Percentiles rank a stretch among this genome's conserved stretches.
These are phyloP conservation scores for Darevskia nairensis DNA, from an alignment of 2,797 vertebrate species.

Conservation along the genomic window DNA sequence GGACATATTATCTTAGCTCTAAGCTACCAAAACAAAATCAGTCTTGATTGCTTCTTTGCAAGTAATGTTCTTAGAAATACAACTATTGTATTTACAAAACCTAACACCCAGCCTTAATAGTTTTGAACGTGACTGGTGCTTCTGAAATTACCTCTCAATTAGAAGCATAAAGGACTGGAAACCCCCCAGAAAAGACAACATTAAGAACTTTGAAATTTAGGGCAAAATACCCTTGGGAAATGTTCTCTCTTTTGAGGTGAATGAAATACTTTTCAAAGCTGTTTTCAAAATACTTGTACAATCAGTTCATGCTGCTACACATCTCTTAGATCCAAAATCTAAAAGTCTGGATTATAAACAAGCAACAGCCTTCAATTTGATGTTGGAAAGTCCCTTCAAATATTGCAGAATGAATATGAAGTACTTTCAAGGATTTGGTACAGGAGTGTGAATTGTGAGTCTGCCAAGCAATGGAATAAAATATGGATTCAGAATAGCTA, in stretches of 20 bases:
- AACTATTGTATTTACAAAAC: not conserved
- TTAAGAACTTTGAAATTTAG: not conserved
- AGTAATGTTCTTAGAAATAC: not conserved
- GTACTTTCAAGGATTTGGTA: not conserved
- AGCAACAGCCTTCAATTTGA: not conserved
- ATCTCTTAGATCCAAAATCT: not conserved
- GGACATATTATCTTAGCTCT: not conserved
- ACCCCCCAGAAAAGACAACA: not conserved
- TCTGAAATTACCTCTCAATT: not conserved
- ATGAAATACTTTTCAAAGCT: not conserved
- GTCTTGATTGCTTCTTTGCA: not conserved
- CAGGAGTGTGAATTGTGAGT: not conserved
- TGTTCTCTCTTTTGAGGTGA: not conserved
- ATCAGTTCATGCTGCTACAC: not conserved
- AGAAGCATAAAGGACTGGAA: not conserved
- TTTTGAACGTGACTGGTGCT: not conserved
- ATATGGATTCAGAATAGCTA: not conserved
- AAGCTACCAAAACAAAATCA: not conserved
- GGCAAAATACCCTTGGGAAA: not conserved
- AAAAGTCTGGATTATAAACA: not conserved
- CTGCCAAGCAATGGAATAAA: not conserved
- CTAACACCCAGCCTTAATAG: not conserved
- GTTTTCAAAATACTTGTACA: not conserved
- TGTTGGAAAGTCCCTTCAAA: not conserved
- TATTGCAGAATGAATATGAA: not conserved